Evolutionary conservation across 2,797 vertebrate genomes (phyloP).

Genomic region (Aselliscus stoliczkanus): DNA sequence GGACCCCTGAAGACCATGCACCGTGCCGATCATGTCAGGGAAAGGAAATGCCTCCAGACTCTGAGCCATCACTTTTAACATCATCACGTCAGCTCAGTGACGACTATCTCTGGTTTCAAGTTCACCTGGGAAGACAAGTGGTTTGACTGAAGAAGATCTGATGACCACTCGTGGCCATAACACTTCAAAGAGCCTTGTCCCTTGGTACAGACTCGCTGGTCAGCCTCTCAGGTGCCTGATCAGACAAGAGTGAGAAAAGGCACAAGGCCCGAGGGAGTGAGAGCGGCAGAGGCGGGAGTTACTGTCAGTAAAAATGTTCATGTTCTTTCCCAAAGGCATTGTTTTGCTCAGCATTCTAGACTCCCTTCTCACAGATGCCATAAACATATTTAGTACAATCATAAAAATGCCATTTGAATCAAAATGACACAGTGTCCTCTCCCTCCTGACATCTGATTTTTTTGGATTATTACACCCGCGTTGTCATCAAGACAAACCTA

Average conservation of each 20-base stretch:
- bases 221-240: background rate
- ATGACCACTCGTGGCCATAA: background rate
- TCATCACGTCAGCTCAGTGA: background rate
- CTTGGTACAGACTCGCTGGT: background rate
- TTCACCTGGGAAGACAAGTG: background rate
- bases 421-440: background rate
- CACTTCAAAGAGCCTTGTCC: background rate
- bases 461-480: background rate
- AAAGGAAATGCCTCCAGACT: background rate
- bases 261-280: accelerated
- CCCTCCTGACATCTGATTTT: background rate
- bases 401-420: background rate
- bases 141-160: background rate
- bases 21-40: background rate
- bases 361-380: background rate
- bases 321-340: background rate
- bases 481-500: background rate
- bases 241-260: background rate
- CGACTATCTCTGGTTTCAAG: background rate
- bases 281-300: background rate
- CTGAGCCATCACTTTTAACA: background rate
- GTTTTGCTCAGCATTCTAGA: background rate
- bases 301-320: background rate
- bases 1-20: background rate
- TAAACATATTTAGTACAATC: background rate